Conservation (phyloP, 2,113 vertebrate species). For the Ageneiosus marmoratus region DNA sequence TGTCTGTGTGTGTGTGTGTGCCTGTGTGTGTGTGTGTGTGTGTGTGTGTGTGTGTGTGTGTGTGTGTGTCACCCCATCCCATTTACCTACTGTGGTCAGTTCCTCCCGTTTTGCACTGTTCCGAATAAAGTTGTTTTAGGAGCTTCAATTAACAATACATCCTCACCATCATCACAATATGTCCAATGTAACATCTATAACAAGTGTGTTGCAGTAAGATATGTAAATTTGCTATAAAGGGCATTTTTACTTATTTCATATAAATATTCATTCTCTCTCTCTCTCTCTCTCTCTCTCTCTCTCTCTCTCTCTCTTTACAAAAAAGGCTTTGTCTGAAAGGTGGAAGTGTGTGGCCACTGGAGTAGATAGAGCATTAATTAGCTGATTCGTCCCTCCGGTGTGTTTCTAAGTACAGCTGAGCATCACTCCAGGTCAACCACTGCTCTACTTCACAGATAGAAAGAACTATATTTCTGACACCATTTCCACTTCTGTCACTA, state of each 20-base stretch:
- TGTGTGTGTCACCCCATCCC: no score
- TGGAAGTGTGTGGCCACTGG: constrained; percentile 35
- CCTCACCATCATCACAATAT: no score
- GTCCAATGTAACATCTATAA: no score
- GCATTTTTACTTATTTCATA: background rate
- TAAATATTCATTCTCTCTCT: background rate
- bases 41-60: no score
- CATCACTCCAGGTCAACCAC: constrained; percentile 56
- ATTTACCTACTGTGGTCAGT: no score
- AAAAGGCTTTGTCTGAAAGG: constrained; percentile 18
- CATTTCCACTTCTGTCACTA: constrained; percentile 40
- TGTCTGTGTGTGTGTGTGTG: no score
- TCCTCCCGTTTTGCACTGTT: no score
- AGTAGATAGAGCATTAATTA: constrained; percentile 55
- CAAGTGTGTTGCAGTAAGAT: no score
- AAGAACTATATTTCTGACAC: constrained; percentile 48
- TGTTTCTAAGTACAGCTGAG: constrained; percentile 48
- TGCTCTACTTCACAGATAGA: constrained; percentile 48
- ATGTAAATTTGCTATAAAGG: background rate
- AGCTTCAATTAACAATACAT: no score
- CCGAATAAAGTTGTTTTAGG: background rate
- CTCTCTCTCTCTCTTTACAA: background rate
- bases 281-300: no score
- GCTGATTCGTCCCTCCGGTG: constrained; percentile 38
- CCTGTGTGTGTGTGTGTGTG: no score